A percentile compares a stretch with the other conserved stretches of the same genome.
These are phyloP conservation scores for Vicugna pacos DNA, from an alignment of 2,113 vertebrate species.

Conservation along the genomic window DNA sequence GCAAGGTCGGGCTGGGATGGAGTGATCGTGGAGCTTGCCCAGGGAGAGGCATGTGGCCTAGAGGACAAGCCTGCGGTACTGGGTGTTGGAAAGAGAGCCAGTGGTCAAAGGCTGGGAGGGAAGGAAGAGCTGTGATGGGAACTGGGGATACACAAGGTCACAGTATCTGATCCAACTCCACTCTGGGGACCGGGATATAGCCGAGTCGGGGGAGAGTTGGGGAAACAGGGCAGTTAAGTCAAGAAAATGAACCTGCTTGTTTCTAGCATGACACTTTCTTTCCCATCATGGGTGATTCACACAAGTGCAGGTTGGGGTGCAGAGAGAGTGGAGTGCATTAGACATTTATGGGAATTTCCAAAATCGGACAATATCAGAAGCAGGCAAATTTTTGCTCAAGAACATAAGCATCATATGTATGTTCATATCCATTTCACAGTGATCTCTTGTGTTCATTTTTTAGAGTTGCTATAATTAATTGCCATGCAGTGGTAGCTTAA, in stretches of 20 bases:
- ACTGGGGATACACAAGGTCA: rapidly evolving
- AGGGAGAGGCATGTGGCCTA: neutral
- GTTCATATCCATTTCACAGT: neutral
- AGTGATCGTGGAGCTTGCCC: neutral
- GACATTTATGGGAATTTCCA: neutral
- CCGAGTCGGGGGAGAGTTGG: no score
- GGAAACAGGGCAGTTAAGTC: neutral
- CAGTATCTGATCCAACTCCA: neutral
- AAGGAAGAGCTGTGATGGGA: no score
- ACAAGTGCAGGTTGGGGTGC: rapidly evolving
- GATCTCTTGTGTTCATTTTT: neutral
- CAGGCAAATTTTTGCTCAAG: neutral
- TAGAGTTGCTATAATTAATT: neutral
- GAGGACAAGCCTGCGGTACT: neutral
- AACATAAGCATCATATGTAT: neutral
- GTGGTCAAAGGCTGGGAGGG: neutral
- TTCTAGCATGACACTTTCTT: neutral
- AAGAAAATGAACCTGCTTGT: neutral
- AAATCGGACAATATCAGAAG: neutral
- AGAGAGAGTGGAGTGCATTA: neutral
- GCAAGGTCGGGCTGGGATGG: neutral
- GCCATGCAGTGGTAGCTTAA: neutral
- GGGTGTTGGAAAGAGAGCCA: neutral
- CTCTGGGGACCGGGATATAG: rapidly evolving
- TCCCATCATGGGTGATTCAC: neutral